Base-by-base conservation (phyloP, 2,888 invertebrate species). In the Amphimallon solstitiale region DNA sequence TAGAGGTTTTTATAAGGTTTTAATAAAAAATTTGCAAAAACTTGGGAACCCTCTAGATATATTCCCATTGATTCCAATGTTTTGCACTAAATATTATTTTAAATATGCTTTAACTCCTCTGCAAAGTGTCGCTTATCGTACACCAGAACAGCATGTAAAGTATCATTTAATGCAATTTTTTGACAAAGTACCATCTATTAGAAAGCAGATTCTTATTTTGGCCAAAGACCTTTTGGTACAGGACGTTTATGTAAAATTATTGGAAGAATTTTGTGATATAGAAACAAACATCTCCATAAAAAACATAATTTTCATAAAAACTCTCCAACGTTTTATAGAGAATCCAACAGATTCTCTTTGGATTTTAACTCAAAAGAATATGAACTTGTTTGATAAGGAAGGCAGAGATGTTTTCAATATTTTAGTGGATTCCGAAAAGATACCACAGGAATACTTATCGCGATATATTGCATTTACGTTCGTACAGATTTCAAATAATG, bases 131-230 rank as follows among this genome's bases (percentile, higher is more conserved):
- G 35, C 23, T 6, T n/a, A 19, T 1, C 52, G 65, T 40, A 34
- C 65, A 3, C 48, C 52, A 1, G 71, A 71, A 59, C 37, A 43
- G 7, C 17, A 63, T 21, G 19, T 67, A 6, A 2, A 12, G 0
- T 0, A 10, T 2, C 37, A 54, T 23, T 35, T 68, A 3, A 10
- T 43, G 6, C 17, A 14, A 10, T 63, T 71, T 38, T 35, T 7
- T 4, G 12, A 66, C 14, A 29, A 45, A 2, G 43, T 65, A 0
- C 66, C 68, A 48, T 69, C 69, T 7, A 51, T 65, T 1, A 49
- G 61, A 12, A 71, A 69, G 21, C 66, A 68, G 45, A 48, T 52
- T n/a, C 51, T 71, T 2, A 37, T 21, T 15, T 48, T 71, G 3
- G 54, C 48, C n/a, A 51, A 21, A 29, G 7, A 49, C 7, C 7